A percentile compares a stretch with the other conserved stretches of the same genome.
phyloP scores from a whole-genome alignment of 1,140 invertebrate species.

The Melanaphis sacchari region DNA sequence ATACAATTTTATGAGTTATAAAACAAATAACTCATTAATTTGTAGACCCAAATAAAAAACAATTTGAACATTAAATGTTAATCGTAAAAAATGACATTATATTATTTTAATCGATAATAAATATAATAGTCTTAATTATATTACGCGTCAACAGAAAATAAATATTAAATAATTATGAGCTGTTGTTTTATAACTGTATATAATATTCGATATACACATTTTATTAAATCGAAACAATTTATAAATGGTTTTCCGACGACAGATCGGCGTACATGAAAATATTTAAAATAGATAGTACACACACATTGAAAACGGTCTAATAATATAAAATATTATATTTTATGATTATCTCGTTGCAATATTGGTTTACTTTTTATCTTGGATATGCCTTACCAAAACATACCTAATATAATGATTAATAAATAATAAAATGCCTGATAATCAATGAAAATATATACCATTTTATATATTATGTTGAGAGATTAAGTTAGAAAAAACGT shows the following conservation, averaged over 20 bases:
- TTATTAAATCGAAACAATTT: neutral
- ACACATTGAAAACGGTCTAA: neutral
- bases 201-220: no score
- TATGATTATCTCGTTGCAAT: neutral
- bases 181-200: neutral
- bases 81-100: neutral
- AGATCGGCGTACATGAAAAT: neutral
- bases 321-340: neutral
- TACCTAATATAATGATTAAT: neutral
- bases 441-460: no score
- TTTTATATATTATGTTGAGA: no score
- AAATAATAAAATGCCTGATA: neutral
- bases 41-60: neutral
- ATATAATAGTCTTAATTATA: neutral
- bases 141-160: neutral
- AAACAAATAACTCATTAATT: neutral
- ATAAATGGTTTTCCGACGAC: neutral
- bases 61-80: neutral
- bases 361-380: neutral
- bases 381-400: no score
- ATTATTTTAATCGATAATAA: neutral
- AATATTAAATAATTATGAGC: neutral
- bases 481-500: neutral
- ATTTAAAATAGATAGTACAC: neutral
- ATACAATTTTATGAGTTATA: neutral